Percentiles rank a stretch among this genome's conserved stretches.
These are phyloP conservation scores for Brassicogethes aeneus DNA, from an alignment of 2,888 invertebrate species.

Conservation along the genomic window DNA sequence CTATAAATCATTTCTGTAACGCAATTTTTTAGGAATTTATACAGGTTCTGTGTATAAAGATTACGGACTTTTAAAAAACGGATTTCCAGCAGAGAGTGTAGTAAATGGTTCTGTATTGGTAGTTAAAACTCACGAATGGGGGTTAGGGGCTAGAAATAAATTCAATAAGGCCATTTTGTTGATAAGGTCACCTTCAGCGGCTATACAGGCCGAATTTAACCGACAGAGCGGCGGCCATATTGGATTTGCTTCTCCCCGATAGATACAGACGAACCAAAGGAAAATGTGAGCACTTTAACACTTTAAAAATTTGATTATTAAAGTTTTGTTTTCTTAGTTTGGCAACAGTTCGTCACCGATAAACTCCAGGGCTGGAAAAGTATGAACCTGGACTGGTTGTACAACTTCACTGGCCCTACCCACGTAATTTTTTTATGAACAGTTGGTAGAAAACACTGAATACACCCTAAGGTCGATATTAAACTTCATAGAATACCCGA, in stretches of 20 bases:
- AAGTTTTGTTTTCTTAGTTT: slow-evolving; percentile 39
- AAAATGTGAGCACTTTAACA: slow-evolving; percentile 44
- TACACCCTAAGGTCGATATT: slow-evolving; percentile 50
- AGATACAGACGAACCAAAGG: slow-evolving; percentile 53
- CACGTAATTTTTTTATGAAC: slow-evolving; percentile 64
- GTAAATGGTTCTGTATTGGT: slow-evolving; percentile 67
- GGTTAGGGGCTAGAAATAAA: slow-evolving; percentile 46
- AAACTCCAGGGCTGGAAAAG: slow-evolving; percentile 60
- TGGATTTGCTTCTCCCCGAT: slow-evolving; percentile 64
- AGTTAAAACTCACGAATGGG: slow-evolving; percentile 74
- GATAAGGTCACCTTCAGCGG: slow-evolving; percentile 62
- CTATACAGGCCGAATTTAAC: slow-evolving; percentile 72
- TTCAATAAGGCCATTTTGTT: slow-evolving; percentile 62
- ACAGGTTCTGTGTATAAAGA: slow-evolving; percentile 80
- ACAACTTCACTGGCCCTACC: slow-evolving; percentile 57
- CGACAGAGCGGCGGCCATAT: slow-evolving; percentile 72
- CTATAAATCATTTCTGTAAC: background rate
- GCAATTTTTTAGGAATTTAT: slow-evolving; percentile 47
- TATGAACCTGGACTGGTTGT: slow-evolving; percentile 62
- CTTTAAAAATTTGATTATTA: background rate
- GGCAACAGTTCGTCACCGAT: slow-evolving; percentile 60
- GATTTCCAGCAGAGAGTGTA: slow-evolving; percentile 71
- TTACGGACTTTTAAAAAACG: slow-evolving; percentile 65
- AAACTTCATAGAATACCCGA: slow-evolving; percentile 44
- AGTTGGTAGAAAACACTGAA: slow-evolving; percentile 53